Conservation (phyloP, 2,113 vertebrate species). For the Callopanchax toddi region DNA sequence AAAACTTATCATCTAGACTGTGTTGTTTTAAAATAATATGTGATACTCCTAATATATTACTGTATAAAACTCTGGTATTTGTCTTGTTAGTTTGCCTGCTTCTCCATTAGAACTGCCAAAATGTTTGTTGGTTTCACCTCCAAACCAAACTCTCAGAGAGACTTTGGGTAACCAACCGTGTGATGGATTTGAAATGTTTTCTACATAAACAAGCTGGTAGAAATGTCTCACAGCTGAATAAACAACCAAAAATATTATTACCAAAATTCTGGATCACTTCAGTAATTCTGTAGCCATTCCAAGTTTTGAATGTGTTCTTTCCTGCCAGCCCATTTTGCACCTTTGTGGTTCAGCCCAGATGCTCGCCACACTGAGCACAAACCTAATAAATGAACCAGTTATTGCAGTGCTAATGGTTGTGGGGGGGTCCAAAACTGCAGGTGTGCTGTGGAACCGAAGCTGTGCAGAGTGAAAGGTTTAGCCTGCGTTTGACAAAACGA, state of each 20-base stretch:
- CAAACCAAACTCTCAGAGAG: not conserved
- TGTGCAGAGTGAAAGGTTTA: conserved; percentile 60
- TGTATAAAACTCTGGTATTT: not conserved
- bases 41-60: not conserved
- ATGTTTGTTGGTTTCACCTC: not conserved
- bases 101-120: not conserved
- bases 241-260: not conserved
- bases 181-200: conserved; percentile 1
- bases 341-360: conserved; percentile 36
- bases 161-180: not conserved
- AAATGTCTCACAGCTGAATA: not conserved
- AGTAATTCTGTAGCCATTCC: not conserved
- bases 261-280: not conserved
- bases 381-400: conserved; percentile 45
- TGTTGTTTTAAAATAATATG: not conserved
- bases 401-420: conserved; percentile 33
- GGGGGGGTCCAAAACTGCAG: conserved; percentile 50
- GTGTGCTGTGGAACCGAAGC: conserved; percentile 46
- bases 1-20: not conserved
- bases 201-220: not conserved
- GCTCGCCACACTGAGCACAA: conserved; percentile 39
- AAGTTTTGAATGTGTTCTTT: conserved; percentile 1
- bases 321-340: conserved; percentile 11
- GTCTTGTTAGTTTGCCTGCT: not conserved
- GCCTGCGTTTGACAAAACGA: conserved; percentile 41